phyloP scores from a whole-genome alignment of 2,888 invertebrate genomes.

The Mystacides longicornis region DNA sequence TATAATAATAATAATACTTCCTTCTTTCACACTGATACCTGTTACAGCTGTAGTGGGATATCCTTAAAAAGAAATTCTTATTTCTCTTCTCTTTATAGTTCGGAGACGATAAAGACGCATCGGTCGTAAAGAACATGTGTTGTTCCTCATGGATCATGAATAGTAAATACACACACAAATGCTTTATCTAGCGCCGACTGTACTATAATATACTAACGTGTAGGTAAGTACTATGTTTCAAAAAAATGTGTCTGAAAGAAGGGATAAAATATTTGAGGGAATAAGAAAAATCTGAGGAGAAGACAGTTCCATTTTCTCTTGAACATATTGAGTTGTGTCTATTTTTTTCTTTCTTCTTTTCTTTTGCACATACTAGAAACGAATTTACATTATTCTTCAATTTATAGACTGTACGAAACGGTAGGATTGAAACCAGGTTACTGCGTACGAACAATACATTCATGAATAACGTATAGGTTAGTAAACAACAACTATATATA shows the following conservation, averaged over 20 bases:
- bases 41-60: too few relatives aligned
- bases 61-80: background rate
- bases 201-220: too few relatives aligned
- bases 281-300: background rate
- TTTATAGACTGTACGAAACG: background rate
- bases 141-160: background rate
- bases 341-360: too few relatives aligned
- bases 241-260: too few relatives aligned
- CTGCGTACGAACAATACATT: too few relatives aligned
- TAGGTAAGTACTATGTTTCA: too few relatives aligned
- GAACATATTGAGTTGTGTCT: background rate
- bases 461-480: conserved; percentile 1
- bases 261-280: too few relatives aligned
- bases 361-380: background rate
- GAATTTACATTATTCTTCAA: background rate
- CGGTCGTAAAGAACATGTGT: background rate
- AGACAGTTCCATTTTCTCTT: background rate
- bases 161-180: background rate
- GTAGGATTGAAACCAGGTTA: conserved; percentile 1
- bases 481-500: too few relatives aligned
- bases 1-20: background rate
- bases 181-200: too few relatives aligned
- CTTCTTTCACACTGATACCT: too few relatives aligned
- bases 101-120: background rate
- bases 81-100: background rate